Percentiles rank a stretch among this genome's conserved stretches.
Conservation (phyloP, 2,797 vertebrate species). For the Gymnocypris eckloni region DNA sequence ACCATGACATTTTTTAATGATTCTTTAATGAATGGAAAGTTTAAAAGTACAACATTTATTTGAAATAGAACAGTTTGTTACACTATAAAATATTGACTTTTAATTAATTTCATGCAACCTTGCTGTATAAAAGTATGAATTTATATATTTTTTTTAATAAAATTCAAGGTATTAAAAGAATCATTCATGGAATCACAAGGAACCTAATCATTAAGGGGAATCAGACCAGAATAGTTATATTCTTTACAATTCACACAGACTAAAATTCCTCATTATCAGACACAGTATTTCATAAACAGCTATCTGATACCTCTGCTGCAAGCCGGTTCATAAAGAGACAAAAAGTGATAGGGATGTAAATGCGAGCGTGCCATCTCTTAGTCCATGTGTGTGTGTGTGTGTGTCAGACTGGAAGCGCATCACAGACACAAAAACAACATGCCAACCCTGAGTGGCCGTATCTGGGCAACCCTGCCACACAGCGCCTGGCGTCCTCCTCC, state of each 20-base stretch:
- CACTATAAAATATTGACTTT: not conserved
- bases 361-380: constrained; percentile 33
- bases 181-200: not conserved
- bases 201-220: not conserved
- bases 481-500: constrained; percentile 60
- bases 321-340: not conserved
- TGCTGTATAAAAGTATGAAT: not conserved
- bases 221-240: not conserved
- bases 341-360: constrained; percentile 39
- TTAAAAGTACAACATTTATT: not conserved
- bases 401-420: constrained; percentile 52
- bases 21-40: not conserved
- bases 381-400: constrained; percentile 36
- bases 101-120: not conserved
- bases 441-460: constrained; percentile 78
- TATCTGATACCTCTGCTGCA: not conserved
- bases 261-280: not conserved
- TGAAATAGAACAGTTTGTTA: not conserved
- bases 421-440: constrained; percentile 68
- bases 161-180: not conserved
- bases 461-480: constrained; percentile 84
- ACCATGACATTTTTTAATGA: not conserved
- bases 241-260: not conserved
- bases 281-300: not conserved
- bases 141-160: no score